Percentiles rank a stretch among this genome's conserved stretches.
These are phyloP conservation scores for Sceliomorpha sp. DNA, from an alignment of 2,888 invertebrate genomes.

Conservation along the genomic window DNA sequence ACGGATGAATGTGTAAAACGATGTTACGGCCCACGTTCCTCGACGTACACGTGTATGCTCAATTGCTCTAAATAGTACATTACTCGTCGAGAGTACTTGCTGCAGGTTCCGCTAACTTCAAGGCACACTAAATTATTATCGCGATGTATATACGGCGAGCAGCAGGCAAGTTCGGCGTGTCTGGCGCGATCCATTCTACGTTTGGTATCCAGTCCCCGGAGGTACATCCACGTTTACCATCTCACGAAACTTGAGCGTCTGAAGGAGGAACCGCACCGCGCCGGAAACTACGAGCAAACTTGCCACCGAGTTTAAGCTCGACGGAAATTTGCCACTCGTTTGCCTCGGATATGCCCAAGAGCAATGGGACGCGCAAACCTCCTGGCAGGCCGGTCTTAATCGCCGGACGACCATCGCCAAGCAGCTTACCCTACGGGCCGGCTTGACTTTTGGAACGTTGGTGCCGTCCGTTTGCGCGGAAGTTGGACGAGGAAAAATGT, in stretches of 20 bases:
- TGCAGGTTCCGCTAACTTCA: conserved; percentile 30
- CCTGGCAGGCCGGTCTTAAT: conserved; percentile 29
- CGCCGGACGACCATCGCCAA: conserved; percentile 4
- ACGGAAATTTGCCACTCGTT: conserved; percentile 56
- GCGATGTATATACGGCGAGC: conserved; percentile 33
- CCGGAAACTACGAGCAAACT: conserved; percentile 50
- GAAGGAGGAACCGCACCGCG: conserved; percentile 7
- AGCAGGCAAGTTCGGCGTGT: conserved; percentile 42
- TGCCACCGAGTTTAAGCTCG: conserved; percentile 51
- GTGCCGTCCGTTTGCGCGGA: conserved; percentile 20
- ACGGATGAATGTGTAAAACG: too few relatives aligned
- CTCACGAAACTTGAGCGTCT: conserved; percentile 31
- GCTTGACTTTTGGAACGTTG: conserved; percentile 20
- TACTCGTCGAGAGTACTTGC: conserved; percentile 24
- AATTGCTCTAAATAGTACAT: conserved; percentile 52
- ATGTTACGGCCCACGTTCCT: too few relatives aligned
- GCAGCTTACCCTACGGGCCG: conserved; percentile 1
- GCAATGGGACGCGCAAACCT: conserved; percentile 4
- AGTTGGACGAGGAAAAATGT: conserved; percentile 30
- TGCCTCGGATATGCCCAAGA: conserved; percentile 41
- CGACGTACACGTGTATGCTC: conserved; percentile 43
- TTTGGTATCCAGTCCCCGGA: conserved; percentile 59
- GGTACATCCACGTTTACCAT: conserved; percentile 38
- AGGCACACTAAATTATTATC: conserved; percentile 53
- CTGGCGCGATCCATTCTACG: conserved; percentile 55